Evolutionary conservation across 2,888 invertebrate species (phyloP).

Genomic region (Merodon equestris): DNA sequence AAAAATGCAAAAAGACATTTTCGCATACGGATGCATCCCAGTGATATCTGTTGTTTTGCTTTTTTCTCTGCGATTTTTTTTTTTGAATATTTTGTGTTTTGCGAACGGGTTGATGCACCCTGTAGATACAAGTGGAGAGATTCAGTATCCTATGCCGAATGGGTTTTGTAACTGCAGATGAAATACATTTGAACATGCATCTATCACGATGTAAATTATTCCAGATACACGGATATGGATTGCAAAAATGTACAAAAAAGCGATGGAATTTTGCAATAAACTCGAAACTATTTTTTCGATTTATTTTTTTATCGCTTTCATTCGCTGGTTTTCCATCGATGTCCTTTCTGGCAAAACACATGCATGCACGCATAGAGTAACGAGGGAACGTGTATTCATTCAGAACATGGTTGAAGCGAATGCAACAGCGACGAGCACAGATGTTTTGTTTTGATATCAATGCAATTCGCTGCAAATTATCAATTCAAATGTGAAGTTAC

Average conservation of each 20-base stretch:
- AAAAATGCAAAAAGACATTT: neutral
- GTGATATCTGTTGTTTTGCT: conserved; percentile 1
- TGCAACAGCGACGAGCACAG: conserved; percentile 26
- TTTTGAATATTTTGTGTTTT: no score
- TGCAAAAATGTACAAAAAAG: conserved; percentile 28
- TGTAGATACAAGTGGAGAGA: no score
- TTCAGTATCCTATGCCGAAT: no score
- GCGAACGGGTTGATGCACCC: conserved; percentile 48
- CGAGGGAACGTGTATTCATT: conserved; percentile 58
- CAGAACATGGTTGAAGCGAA: conserved; percentile 36
- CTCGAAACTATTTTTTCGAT: conserved; percentile 2
- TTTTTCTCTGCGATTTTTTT: neutral
- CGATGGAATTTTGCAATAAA: neutral
- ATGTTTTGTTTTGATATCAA: conserved; percentile 50
- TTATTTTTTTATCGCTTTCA: neutral
- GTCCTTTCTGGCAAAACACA: neutral
- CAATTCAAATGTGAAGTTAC: conserved; percentile 50
- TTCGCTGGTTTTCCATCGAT: neutral
- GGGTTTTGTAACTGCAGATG: conserved; percentile 15
- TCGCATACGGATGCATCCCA: conserved; percentile 15
- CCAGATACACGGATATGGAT: conserved; percentile 28
- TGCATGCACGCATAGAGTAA: neutral
- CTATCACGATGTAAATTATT: conserved; percentile 64
- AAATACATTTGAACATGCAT: conserved; percentile 57
- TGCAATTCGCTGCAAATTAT: conserved; percentile 58